These are phyloP conservation scores for Cyclargus thomasi DNA, from an alignment of 1,140 invertebrate species.

Conservation along the genomic window DNA sequence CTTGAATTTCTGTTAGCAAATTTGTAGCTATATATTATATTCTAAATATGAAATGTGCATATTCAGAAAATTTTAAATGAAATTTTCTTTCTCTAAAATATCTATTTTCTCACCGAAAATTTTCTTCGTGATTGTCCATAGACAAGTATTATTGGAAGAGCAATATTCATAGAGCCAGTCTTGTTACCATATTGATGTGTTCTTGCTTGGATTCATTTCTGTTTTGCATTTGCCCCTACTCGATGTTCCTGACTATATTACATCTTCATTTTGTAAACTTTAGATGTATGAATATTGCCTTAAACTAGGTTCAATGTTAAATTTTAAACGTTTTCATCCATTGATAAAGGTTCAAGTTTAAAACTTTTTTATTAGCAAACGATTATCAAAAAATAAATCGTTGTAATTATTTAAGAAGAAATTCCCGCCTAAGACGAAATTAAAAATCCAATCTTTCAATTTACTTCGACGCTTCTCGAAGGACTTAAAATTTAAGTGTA, in stretches of 20 bases:
- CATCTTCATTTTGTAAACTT: background rate
- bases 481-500: conserved; percentile 14
- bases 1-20: background rate
- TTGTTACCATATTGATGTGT: conserved; percentile 1
- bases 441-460: conserved; percentile 1
- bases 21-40: background rate
- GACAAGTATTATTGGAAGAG: background rate
- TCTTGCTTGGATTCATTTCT: conserved; percentile 2
- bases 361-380: too few relatives aligned
- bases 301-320: too few relatives aligned
- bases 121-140: background rate
- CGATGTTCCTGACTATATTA: background rate
- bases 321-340: too few relatives aligned
- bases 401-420: background rate
- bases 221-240: background rate
- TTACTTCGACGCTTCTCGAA: background rate
- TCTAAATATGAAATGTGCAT: background rate
- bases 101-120: background rate
- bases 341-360: too few relatives aligned
- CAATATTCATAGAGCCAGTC: background rate
- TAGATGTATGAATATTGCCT: background rate
- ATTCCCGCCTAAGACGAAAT: background rate
- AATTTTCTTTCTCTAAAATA: background rate
- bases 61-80: background rate
- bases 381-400: too few relatives aligned